phyloP scores from a whole-genome alignment of 2,113 vertebrate genomes.

The Cyprinodon tularosa region DNA sequence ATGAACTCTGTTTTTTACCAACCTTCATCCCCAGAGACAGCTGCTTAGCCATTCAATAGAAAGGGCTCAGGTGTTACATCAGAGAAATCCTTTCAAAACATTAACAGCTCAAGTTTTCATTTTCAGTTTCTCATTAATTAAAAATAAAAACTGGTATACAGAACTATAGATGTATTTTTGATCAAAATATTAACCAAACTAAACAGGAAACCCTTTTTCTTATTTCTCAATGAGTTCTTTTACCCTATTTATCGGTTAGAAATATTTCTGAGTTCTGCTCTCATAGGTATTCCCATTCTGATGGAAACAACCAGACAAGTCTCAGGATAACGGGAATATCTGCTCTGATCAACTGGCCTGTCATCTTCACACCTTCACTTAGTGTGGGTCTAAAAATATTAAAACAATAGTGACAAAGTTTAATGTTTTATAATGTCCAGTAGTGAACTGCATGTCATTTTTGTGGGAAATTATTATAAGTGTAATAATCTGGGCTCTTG shows the following conservation, averaged over 20 bases:
- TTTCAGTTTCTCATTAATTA: not conserved
- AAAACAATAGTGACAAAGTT: conserved; percentile 6
- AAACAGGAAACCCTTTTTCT: no score
- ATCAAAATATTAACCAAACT: no score
- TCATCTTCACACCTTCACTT: conserved; percentile 41
- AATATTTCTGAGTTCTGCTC: no score
- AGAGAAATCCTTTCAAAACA: not conserved
- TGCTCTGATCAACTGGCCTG: conserved; percentile 43
- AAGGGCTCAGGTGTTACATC: not conserved
- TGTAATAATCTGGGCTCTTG: conserved; percentile 51
- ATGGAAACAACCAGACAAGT: no score
- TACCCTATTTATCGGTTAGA: no score
- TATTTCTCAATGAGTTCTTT: no score
- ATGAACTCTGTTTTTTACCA: not conserved
- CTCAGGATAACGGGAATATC: no score
- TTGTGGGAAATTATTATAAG: conserved; percentile 37
- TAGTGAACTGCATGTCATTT: conserved; percentile 71
- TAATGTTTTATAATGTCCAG: conserved; percentile 38
- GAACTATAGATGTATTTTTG: no score
- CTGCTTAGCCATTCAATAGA: no score
- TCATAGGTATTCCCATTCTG: no score
- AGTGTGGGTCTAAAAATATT: conserved; percentile 25
- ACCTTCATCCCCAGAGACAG: not conserved
- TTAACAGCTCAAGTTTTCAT: not conserved
- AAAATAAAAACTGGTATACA: no score